Conservation (phyloP, 2,797 vertebrate genomes). For the Eulemur albifrons region DNA sequence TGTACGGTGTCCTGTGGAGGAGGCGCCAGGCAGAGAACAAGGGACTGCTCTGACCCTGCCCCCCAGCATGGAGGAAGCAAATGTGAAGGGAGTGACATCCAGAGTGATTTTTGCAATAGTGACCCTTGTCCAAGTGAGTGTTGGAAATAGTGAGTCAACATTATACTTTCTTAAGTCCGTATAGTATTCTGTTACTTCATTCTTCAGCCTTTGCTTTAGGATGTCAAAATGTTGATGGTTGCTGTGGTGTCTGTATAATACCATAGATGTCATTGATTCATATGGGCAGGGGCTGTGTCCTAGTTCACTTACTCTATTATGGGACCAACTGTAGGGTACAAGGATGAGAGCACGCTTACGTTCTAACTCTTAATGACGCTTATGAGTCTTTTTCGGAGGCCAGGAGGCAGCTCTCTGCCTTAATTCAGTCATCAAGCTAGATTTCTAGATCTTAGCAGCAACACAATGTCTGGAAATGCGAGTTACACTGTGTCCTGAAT, state of each 20-base stretch:
- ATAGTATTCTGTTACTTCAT: neutral
- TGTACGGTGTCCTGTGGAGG: constrained; percentile 96
- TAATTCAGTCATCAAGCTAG: neutral
- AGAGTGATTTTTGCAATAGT: constrained; percentile 95
- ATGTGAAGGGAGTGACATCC: constrained; percentile 93
- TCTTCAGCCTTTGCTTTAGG: neutral
- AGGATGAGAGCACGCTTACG: too few relatives aligned
- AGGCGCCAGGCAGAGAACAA: constrained; percentile 91
- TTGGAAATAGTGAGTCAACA: constrained; percentile 12
- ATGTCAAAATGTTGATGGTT: neutral
- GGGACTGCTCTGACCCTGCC: constrained; percentile 91
- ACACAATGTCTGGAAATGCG: neutral
- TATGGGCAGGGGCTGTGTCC: neutral
- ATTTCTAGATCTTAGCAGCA: neutral
- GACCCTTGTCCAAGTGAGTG: constrained; percentile 95
- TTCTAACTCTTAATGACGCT: neutral
- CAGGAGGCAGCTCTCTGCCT: neutral
- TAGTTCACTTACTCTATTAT: neutral
- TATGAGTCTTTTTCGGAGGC: neutral
- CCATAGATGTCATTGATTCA: neutral
- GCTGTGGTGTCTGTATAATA: neutral
- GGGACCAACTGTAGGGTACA: neutral
- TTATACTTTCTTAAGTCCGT: neutral
- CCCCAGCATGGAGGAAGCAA: constrained; percentile 91
- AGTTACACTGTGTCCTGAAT: neutral